These are phyloP conservation scores for Anser brachyrhynchus DNA, from an alignment of 2,113 vertebrate species.

Conservation along the genomic window DNA sequence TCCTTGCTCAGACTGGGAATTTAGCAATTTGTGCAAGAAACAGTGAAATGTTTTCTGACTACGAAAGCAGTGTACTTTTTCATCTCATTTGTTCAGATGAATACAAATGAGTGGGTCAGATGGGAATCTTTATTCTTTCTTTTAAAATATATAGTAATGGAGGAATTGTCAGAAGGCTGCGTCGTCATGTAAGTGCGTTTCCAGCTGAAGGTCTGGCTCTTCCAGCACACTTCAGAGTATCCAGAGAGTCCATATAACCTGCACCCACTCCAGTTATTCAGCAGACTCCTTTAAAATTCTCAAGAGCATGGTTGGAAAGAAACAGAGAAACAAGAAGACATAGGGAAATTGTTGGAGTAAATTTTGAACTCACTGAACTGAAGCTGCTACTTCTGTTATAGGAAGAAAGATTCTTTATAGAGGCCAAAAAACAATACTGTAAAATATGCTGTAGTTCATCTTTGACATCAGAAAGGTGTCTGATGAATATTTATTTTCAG, in stretches of 20 bases:
- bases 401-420: background rate
- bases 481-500: slow-evolving; percentile 7
- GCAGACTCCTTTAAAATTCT: background rate
- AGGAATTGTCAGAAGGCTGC: background rate
- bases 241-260: background rate
- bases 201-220: background rate
- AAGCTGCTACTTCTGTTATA: background rate
- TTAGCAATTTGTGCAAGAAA: background rate
- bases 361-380: slow-evolving; percentile 1
- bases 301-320: background rate
- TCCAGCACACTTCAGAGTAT: background rate
- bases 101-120: background rate
- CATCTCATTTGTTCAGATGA: background rate
- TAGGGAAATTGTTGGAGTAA: background rate
- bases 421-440: background rate
- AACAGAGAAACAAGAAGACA: background rate
- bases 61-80: background rate
- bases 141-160: background rate
- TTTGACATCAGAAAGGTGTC: background rate
- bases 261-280: background rate
- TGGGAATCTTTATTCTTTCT: background rate
- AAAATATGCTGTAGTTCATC: background rate
- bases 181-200: background rate
- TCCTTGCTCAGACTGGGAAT: background rate
- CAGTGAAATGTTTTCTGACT: background rate